A percentile compares a stretch with the other conserved stretches of the same genome.
Conservation (phyloP, 2,888 invertebrate species). For the Platycheirus rosarum region DNA sequence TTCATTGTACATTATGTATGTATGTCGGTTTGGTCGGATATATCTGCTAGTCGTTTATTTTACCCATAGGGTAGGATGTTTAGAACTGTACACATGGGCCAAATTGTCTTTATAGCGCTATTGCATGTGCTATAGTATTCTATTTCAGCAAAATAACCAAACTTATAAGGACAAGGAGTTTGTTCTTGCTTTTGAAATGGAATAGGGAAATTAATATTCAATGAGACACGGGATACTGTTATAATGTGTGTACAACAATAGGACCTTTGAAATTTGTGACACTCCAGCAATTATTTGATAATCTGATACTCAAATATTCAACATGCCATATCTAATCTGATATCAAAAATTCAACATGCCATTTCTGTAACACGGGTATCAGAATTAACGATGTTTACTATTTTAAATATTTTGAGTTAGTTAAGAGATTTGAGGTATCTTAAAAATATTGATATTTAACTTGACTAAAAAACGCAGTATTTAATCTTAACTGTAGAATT, state of each 20-base stretch:
- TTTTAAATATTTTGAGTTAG: no score
- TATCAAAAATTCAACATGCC: no score
- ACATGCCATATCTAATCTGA: no score
- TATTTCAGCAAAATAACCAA: neutral
- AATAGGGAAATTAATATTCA: conserved; percentile 1
- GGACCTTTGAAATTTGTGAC: neutral
- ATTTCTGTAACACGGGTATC: no score
- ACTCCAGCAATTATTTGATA: conserved; percentile 38
- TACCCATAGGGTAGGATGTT: neutral
- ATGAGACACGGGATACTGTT: neutral
- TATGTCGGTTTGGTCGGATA: neutral
- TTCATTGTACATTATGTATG: neutral
- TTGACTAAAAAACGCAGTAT: no score
- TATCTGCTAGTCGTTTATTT: conserved; percentile 22
- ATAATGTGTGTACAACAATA: no score
- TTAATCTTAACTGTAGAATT: no score
- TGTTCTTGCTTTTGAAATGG: neutral
- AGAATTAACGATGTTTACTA: no score
- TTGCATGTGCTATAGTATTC: neutral
- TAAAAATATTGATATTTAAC: no score
- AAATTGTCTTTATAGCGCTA: conserved; percentile 47
- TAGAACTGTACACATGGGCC: conserved; percentile 47
- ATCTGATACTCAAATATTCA: conserved; percentile 40
- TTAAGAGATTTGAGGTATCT: no score
- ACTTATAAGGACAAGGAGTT: neutral